Percentiles rank a stretch among this genome's conserved stretches.
These are phyloP conservation scores for Podotricha telesiphe DNA, from an alignment of 2,888 invertebrate genomes.

Conservation along the genomic window DNA sequence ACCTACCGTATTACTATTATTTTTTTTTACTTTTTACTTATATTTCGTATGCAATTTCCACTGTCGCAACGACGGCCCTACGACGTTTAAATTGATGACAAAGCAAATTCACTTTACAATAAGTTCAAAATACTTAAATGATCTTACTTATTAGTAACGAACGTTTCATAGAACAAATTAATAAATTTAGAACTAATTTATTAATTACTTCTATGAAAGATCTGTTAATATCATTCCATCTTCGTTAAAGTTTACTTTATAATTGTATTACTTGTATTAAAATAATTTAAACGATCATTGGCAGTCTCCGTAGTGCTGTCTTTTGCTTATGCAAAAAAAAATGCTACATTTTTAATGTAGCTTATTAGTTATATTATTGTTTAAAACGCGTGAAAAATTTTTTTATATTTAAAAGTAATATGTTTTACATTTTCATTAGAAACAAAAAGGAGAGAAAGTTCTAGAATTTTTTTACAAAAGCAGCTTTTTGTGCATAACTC, in stretches of 20 bases:
- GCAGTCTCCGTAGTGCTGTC: neutral
- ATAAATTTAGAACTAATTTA: too few species aligned
- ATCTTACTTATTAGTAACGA: too few species aligned
- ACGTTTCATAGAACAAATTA: too few species aligned
- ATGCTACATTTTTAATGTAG: neutral
- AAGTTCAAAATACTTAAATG: constrained; percentile 10
- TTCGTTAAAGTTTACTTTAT: constrained; percentile 11
- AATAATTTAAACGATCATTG: constrained; percentile 7
- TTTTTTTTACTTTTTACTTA: too few species aligned
- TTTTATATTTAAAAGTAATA: too few species aligned
- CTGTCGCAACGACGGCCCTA: neutral
- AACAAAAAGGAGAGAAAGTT: too few species aligned
- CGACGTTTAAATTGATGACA: neutral
- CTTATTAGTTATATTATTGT: neutral
- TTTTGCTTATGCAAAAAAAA: neutral
- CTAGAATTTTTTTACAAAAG: too few species aligned
- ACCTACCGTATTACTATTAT: too few species aligned
- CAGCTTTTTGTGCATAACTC: too few species aligned
- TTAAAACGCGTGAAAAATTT: too few species aligned
- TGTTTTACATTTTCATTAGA: too few species aligned
- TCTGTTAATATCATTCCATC: constrained; percentile 1
- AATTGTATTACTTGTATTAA: neutral
- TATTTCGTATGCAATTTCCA: neutral
- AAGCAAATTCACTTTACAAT: constrained; percentile 6
- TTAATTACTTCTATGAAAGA: constrained; percentile 2